Evolutionary conservation across 2,888 invertebrate genomes (phyloP), one percentile per base, ranked within the genome.

Genomic region (Drosophila formosana): DNA sequence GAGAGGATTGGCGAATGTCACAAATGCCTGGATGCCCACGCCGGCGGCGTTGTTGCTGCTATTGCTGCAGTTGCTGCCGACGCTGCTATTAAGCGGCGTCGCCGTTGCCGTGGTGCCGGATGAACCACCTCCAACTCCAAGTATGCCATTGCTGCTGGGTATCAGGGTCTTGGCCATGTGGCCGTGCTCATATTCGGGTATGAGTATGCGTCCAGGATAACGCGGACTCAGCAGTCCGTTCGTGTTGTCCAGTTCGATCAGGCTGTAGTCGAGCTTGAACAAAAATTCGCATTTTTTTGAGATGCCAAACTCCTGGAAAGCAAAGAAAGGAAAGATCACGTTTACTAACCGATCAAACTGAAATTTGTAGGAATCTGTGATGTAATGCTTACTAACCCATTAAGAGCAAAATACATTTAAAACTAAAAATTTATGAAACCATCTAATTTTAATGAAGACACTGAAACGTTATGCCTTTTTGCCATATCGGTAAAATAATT

Each of bases 141-240:
- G 5, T 1, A 85, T 52, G 4, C 75, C 79, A 18, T 90, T 90
- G 45, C 62, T 77, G 26, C 61, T 78, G 28, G 84, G 79, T 34
- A 82, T 82, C 13, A 89, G 66, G 2, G 90, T 90, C 47, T 85
- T 89, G 18, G 90, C 75, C 82, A 87, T 82, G 46, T 86, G 85
- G 6, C 93, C 84, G 55, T 84, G 92, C 88, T 95, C 94, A 82
- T 93, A 93, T 90, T 95, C 95, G 67, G 95, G 93, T 75, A 96
- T 93, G 53, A 95, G 94, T 69, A 96, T 93, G 73, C 95, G 94
- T 83, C 94, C 94, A 34, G 96, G 96, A 92, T 96, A 96, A 70
- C 95, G 94, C 52, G 94, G 93, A 91, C 96, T 95, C 46, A 96
- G 92, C 79, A 95, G 94, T 8, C 96, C 96, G 81, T 93, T 93